Percentiles rank a stretch among this genome's conserved stretches.
phyloP scores from a whole-genome alignment of 2,113 vertebrate species.

The Lophotis ruficrista region DNA sequence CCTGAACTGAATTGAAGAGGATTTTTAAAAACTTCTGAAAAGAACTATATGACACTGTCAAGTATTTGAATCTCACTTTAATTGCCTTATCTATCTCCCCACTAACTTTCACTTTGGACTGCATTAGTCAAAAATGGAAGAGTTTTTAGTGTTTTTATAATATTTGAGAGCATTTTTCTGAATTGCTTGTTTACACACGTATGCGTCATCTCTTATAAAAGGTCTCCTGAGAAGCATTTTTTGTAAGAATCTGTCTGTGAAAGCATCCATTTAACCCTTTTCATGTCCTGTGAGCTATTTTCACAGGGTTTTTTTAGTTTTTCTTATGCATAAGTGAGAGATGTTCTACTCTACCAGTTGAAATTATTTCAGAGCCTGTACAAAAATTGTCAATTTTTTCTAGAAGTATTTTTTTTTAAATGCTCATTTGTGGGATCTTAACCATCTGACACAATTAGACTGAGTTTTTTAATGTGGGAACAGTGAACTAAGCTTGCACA shows the following conservation, averaged over 20 bases:
- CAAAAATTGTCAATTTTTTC: not conserved
- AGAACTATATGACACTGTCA: not conserved
- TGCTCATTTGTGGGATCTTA: not conserved
- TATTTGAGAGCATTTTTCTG: not conserved
- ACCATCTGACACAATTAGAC: not conserved
- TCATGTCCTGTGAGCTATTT: not conserved
- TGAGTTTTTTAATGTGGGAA: not conserved
- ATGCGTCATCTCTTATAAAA: not conserved
- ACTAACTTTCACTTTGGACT: conserved; percentile 18
- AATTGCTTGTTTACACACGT: not conserved
- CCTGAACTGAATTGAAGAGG: not conserved
- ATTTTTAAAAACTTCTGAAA: not conserved
- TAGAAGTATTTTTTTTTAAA: not conserved
- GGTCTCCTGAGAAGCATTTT: not conserved
- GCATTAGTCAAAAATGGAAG: not conserved
- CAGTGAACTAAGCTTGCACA: not conserved
- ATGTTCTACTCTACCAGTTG: not conserved
- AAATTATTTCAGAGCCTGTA: not conserved
- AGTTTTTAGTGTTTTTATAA: not conserved
- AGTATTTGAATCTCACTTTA: not conserved
- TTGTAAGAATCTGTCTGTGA: not conserved
- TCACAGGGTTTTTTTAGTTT: not conserved
- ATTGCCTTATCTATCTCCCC: not conserved
- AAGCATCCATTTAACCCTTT: conserved; percentile 4
- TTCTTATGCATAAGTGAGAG: not conserved